phyloP scores from a whole-genome alignment of 2,113 vertebrate species.

The Microcebus lehilahytsara region DNA sequence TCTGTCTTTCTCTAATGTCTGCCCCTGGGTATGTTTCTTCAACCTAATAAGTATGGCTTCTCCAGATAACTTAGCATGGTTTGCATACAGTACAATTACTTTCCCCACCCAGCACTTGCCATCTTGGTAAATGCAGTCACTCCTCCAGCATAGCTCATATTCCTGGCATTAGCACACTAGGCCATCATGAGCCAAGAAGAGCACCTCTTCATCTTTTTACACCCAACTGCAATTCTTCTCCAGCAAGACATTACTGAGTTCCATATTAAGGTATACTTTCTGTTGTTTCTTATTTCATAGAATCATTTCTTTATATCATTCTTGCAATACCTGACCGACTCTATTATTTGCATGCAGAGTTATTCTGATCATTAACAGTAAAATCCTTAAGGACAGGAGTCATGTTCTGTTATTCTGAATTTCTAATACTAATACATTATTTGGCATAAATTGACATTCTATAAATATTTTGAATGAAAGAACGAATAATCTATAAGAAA shows the following conservation, averaged over 20 bases:
- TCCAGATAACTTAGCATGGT: not conserved
- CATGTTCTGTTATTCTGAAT: not conserved
- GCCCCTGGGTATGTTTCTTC: not conserved
- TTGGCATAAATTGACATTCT: not conserved
- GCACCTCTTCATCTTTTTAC: not conserved
- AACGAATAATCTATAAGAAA: not conserved
- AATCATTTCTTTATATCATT: not conserved
- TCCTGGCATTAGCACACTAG: fast-evolving
- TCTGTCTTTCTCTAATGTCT: not conserved
- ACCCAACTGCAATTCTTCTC: not conserved
- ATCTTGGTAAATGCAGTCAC: too few species aligned
- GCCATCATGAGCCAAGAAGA: fast-evolving
- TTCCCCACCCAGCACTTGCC: too few species aligned
- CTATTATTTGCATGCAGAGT: not conserved
- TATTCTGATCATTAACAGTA: not conserved
- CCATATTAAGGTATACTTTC: not conserved
- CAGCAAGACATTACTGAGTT: not conserved
- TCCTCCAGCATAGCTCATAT: not conserved
- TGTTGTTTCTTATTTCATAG: not conserved
- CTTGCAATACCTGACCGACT: not conserved
- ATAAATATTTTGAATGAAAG: not conserved
- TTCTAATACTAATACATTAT: not conserved
- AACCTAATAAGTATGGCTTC: not conserved
- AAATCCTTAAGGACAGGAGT: not conserved
- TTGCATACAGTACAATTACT: not conserved